Conservation (phyloP, 1,140 invertebrate species). For the Platyscapa corneri region DNA sequence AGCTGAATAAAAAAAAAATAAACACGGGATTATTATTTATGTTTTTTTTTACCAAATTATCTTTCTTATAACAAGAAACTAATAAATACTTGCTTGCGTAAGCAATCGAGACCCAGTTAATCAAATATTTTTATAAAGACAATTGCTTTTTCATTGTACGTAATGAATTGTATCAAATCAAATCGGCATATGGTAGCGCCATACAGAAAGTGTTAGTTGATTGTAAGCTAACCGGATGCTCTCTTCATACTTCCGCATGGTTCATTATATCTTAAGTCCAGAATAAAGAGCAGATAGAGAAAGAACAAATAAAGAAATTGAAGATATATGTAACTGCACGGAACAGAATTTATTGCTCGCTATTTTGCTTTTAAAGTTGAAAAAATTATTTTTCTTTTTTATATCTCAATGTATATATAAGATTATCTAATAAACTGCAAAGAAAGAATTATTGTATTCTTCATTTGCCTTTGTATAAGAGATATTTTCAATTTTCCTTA, state of each 20-base stretch:
- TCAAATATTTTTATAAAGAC: background rate
- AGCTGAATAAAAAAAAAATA: background rate
- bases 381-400: no score
- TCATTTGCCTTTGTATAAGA: no score
- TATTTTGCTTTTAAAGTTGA: background rate
- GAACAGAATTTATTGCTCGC: background rate
- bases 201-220: background rate
- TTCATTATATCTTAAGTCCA: background rate
- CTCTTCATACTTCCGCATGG: background rate
- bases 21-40: background rate
- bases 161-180: constrained; percentile 12
- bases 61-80: background rate
- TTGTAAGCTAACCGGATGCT: background rate
- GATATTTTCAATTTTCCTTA: no score
- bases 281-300: background rate
- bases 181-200: background rate
- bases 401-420: no score
- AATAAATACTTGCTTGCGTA: background rate
- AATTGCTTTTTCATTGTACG: constrained; percentile 5
- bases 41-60: background rate
- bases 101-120: background rate
- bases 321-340: background rate
- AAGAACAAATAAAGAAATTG: background rate
- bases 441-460: no score
- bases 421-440: no score